Base-by-base conservation (phyloP, 1,140 invertebrate genomes). In the Solenopsis invicta region DNA sequence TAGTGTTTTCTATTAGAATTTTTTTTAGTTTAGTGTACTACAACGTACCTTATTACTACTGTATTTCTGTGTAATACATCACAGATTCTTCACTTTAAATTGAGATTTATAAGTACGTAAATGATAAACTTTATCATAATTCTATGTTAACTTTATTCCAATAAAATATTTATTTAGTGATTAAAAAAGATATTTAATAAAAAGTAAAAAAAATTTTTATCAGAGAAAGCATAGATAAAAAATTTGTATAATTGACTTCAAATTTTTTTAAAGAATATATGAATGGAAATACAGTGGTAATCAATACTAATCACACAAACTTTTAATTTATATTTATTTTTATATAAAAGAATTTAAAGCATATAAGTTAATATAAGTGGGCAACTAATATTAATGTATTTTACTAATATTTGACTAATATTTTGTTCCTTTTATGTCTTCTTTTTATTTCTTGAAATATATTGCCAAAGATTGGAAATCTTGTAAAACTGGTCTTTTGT, bases 1-100 rank as follows among this genome's bases (percentile, higher is more conserved):
- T 50, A 50, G 12, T 50, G 18, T 64, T 69, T 69, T 69, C 21
- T 69, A 69, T n/a, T 69, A 69, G 13, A 66, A 1, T 2, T n/a
- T 78, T 64, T 24, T 76, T 77, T 54, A 37, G 41, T 59, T 81
- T 69, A 67, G n/a, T 69, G n/a, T 80, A 69, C 34, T 69, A 24
- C 8, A 67, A 2, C 8, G 9, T 37, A 13, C 0, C 4, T 77
- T n/a, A 56, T 74, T 52, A 37, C 18, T 45, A 67, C 64, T 16
- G 29, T 54, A 69, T 81, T 54, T 81, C 10, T 24, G 41, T 41
- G 5, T 41, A 54, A 4, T 69, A 16, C 13, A 24, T 56, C 16
- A 54, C 62, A 69, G 21, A 69, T 81, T 80, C 34, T n/a, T 24
- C 37, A 34, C 9, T 67, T 67, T 21, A 4, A 45, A 41, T 18